Evolutionary conservation across 1,140 invertebrate species (phyloP).

Genomic region (Pseudachorutes palmiensis): DNA sequence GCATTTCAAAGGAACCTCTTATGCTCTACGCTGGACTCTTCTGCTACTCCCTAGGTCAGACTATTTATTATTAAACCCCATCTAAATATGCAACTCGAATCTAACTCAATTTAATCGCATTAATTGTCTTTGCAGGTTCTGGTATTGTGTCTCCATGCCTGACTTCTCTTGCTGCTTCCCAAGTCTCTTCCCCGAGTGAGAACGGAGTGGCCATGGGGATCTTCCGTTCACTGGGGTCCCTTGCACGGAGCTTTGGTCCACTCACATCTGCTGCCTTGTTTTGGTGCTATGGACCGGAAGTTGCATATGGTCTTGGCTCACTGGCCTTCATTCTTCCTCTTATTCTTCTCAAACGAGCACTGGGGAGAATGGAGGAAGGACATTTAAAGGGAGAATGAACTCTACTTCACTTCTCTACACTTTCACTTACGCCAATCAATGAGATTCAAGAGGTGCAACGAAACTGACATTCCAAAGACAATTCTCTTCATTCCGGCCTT

Average conservation of each 20-base stretch:
- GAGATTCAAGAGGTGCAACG: too few species aligned
- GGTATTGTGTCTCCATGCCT: slow-evolving; percentile 83
- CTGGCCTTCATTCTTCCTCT: slow-evolving; percentile 38
- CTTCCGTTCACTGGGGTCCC: slow-evolving; percentile 83
- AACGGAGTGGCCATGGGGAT: slow-evolving; percentile 89
- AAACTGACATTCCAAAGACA: too few species aligned
- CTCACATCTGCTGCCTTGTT: slow-evolving; percentile 60
- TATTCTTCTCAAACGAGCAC: slow-evolving; percentile 30
- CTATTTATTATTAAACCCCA: neutral
- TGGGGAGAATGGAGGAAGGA: too few species aligned
- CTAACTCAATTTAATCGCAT: slow-evolving; percentile 16
- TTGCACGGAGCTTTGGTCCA: slow-evolving; percentile 86
- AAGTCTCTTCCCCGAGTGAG: slow-evolving; percentile 68
- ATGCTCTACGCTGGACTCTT: slow-evolving; percentile 23
- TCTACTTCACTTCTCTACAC: too few species aligned
- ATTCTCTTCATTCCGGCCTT: too few species aligned
- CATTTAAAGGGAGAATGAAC: too few species aligned
- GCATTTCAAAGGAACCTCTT: slow-evolving; percentile 15
- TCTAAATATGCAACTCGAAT: neutral
- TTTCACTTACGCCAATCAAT: too few species aligned
- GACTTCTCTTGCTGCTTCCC: slow-evolving; percentile 72
- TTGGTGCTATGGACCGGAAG: slow-evolving; percentile 39
- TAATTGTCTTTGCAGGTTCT: slow-evolving; percentile 56
- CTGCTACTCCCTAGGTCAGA: slow-evolving; percentile 31
- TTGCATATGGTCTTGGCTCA: slow-evolving; percentile 39